Percentiles rank a stretch among this genome's conserved stretches.
These are phyloP conservation scores for Hydra vulgaris DNA, from an alignment of 30 jellyfish, hydroid and myxozoan species.

Conservation along the genomic window DNA sequence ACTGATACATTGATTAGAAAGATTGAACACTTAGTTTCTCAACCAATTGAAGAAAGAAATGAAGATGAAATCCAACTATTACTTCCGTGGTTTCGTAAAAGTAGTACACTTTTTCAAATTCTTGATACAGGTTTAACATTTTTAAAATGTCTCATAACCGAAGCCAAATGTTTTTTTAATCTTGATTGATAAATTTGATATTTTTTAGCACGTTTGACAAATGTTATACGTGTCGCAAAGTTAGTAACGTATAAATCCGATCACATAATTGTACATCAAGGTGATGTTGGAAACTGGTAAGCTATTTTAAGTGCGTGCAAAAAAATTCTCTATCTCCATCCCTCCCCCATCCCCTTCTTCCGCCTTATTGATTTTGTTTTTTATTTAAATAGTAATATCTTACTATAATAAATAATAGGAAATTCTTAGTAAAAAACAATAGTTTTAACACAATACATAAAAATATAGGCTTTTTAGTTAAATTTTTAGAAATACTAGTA, in stretches of 20 bases:
- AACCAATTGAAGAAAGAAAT: conserved; percentile 35
- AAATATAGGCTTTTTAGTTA: too few relatives aligned
- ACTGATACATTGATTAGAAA: neutral
- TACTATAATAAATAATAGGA: too few relatives aligned
- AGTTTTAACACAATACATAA: too few relatives aligned
- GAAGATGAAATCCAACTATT: conserved; percentile 22
- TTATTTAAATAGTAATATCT: too few relatives aligned
- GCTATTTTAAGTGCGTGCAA: neutral
- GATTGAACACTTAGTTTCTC: conserved; percentile 36
- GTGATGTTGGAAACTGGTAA: conserved; percentile 68
- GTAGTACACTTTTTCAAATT: conserved; percentile 70
- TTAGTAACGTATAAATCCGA: conserved; percentile 33
- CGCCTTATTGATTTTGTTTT: too few relatives aligned
- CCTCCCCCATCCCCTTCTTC: too few relatives aligned
- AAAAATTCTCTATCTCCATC: too few relatives aligned
- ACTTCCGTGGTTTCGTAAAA: conserved; percentile 75
- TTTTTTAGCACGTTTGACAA: conserved; percentile 30
- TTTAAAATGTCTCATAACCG: too few relatives aligned
- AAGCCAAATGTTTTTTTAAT: too few relatives aligned
- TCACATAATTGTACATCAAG: conserved; percentile 57
- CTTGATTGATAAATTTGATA: neutral
- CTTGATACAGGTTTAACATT: conserved; percentile 57
- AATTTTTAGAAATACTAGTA: too few relatives aligned
- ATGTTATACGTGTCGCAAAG: conserved; percentile 29
- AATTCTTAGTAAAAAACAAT: too few relatives aligned